Conservation (phyloP, 1,140 invertebrate species). For the Papilio xuthus region DNA sequence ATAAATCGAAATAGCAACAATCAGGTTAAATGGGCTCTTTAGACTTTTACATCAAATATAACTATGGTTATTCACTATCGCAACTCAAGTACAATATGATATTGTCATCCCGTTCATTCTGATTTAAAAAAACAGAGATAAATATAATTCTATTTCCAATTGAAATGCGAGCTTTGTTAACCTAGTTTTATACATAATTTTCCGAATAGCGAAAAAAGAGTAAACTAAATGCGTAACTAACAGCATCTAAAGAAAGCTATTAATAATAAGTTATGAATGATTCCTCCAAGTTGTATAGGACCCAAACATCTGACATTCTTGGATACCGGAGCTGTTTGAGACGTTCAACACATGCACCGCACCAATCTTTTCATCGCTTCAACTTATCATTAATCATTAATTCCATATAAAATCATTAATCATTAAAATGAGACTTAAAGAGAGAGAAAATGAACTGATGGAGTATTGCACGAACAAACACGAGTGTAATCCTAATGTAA, state of each 20-base stretch:
- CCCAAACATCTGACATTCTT: slow-evolving; percentile 63
- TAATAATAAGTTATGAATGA: slow-evolving; percentile 71
- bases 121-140: too few relatives aligned
- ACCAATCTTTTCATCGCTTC: slow-evolving; percentile 69
- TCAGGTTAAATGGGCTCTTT: too few relatives aligned
- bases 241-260: slow-evolving; percentile 54
- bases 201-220: background rate
- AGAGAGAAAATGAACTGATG: slow-evolving; percentile 77
- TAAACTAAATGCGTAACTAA: slow-evolving; percentile 28
- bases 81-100: too few relatives aligned
- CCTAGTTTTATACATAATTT: background rate
- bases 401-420: slow-evolving; percentile 69
- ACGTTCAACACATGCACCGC: slow-evolving; percentile 62
- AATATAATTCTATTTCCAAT: background rate
- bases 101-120: too few relatives aligned
- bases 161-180: background rate
- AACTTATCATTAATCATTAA: slow-evolving; percentile 71
- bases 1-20: too few relatives aligned
- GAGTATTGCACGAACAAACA: slow-evolving; percentile 72
- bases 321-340: slow-evolving; percentile 50
- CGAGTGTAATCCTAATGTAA: slow-evolving; percentile 63
- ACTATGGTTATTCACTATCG: too few relatives aligned
- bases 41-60: too few relatives aligned
- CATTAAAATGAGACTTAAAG: slow-evolving; percentile 80
- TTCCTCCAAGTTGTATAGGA: slow-evolving; percentile 71